A percentile compares a stretch with the other conserved stretches of the same genome.
Conservation (phyloP, 1,140 invertebrate species). For the Eufriesea mexicana region DNA sequence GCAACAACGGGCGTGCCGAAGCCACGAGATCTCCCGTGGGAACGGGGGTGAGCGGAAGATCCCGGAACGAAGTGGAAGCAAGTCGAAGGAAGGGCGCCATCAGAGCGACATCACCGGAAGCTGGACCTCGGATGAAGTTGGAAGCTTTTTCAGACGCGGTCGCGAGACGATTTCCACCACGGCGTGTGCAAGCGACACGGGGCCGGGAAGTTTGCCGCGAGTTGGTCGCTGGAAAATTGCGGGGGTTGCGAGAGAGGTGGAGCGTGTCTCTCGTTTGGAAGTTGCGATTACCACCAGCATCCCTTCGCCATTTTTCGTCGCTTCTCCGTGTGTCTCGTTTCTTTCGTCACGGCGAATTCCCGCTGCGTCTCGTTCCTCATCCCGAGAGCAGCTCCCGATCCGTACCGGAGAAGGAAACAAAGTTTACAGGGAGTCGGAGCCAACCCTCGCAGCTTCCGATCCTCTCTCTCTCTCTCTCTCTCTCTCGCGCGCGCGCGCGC, state of each 20-base stretch:
- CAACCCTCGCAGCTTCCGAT: background rate
- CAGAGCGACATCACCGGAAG: background rate
- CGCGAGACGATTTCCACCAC: slow-evolving; percentile 30
- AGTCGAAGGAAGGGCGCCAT: too few relatives aligned
- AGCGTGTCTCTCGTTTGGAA: slow-evolving; percentile 59
- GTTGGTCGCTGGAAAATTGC: slow-evolving; percentile 54
- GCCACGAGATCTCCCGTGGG: slow-evolving; percentile 56
- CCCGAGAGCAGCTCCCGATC: background rate
- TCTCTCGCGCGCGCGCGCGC: background rate
- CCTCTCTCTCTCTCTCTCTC: background rate
- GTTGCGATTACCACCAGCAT: slow-evolving; percentile 48
- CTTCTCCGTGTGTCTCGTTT: slow-evolving; percentile 1
- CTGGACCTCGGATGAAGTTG: background rate
- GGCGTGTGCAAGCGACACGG: slow-evolving; percentile 12
- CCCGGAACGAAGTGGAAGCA: slow-evolving; percentile 22
- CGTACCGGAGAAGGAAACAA: slow-evolving; percentile 38
- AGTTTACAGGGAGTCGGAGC: slow-evolving; percentile 51
- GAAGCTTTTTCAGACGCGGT: slow-evolving; percentile 14
- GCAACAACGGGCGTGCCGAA: slow-evolving; percentile 31
- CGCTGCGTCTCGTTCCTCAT: background rate
- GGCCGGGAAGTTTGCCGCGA: slow-evolving; percentile 54
- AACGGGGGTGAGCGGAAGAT: slow-evolving; percentile 49
- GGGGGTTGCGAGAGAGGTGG: background rate
- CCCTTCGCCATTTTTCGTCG: slow-evolving; percentile 19
- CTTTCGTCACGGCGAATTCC: background rate